Evolutionary conservation across 2,888 invertebrate genomes (phyloP).

Genomic region (Rhingia rostrata): DNA sequence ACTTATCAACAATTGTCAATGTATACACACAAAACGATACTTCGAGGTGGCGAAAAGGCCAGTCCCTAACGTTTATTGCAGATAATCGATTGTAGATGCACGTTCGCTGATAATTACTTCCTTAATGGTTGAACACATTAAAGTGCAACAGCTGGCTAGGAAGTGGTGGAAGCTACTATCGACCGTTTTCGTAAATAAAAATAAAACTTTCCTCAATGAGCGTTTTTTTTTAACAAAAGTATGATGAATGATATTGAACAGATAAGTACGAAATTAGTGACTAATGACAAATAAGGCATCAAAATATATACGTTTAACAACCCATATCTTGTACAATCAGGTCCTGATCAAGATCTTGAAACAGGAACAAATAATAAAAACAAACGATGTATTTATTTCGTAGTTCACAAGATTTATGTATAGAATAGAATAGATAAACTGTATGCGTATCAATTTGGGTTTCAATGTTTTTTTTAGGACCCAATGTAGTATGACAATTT

Average conservation of each 20-base stretch:
- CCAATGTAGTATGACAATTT: too few relatives aligned
- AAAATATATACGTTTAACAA: too few relatives aligned
- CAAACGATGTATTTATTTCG: too few relatives aligned
- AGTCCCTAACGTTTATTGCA: slow-evolving; percentile 2
- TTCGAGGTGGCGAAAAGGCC: background rate
- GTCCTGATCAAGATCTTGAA: too few relatives aligned
- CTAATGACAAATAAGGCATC: too few relatives aligned
- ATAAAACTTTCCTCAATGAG: background rate
- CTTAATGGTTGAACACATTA: slow-evolving; percentile 59
- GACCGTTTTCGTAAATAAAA: slow-evolving; percentile 12
- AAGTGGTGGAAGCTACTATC: slow-evolving; percentile 28
- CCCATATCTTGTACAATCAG: too few relatives aligned
- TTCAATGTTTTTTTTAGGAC: too few relatives aligned
- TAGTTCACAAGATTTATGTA: too few relatives aligned
- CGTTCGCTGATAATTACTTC: slow-evolving; percentile 50
- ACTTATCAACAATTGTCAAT: slow-evolving; percentile 35
- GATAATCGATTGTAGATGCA: slow-evolving; percentile 56
- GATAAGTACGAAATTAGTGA: background rate
- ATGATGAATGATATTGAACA: slow-evolving; percentile 11
- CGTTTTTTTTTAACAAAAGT: slow-evolving; percentile 30
- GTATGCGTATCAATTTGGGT: too few relatives aligned
- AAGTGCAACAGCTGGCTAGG: slow-evolving; percentile 48
- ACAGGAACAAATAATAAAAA: too few relatives aligned
- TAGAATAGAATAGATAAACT: too few relatives aligned
- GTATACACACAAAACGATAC: background rate